Base-by-base conservation (phyloP, 2,797 vertebrate genomes). In the Acanthiza pusilla region DNA sequence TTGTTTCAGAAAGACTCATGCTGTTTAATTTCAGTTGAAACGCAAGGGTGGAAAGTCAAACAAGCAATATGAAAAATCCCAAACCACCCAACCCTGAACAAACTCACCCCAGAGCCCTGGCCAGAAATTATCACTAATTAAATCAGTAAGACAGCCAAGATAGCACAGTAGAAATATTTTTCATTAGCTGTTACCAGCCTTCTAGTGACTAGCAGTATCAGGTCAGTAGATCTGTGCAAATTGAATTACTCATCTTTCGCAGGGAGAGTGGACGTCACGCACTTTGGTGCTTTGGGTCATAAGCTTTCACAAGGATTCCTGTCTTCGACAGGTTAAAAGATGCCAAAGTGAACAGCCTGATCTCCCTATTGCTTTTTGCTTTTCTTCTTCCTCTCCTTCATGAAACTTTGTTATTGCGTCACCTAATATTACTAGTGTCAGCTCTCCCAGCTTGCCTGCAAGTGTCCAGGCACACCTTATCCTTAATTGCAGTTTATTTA, bases 201-300 rank as follows among this genome's bases (percentile, higher is more conserved):
- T 60, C 10, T 32, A 4, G 4, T 47, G 70, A 51, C 16, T 23
- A 26, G 58, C 8, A 4, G 32, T 45, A 2, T 45, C 54, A 34
- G 27, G 20, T 27, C 19, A 21, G 54, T 19, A 16, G 71, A 10
- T 43, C 13, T 43, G 11, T 62, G 40, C 30, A 23, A 47, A 29
- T 2, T 5, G 23, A 62, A 25, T 63, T 73, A 11, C 9, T 66
- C 2, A 0, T 32, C 60, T 54, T 60, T n/a, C 34, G 12, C 17
- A 13, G 4, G 3, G 13, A 45, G 10, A 10, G 22, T 1, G 10
- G 26, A 1, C 8, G 2, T 61, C 13, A 9, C 40, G 30, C 38
- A 6, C 18, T 43, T 50, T 3, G 32, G 8, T 2, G 0, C 54
- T 91, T 47, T 15, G 21, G 36, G 14, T 60, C 30, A 3, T 73